Conservation (phyloP, 2,888 invertebrate genomes). For the Glaucopsyche alexis region DNA sequence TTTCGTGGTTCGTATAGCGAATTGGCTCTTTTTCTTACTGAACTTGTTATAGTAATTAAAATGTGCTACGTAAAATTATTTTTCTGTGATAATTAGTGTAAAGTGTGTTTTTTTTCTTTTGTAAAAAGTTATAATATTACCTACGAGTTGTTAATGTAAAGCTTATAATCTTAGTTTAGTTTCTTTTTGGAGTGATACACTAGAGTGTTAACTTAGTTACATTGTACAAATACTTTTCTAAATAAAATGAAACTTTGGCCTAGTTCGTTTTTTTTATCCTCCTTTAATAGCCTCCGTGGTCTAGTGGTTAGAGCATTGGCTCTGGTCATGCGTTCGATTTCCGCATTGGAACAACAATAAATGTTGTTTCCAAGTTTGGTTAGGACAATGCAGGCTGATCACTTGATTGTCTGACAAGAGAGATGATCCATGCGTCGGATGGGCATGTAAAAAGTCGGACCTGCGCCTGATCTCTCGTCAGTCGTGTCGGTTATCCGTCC, state of each 20-base stretch:
- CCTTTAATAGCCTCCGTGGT: too few relatives aligned
- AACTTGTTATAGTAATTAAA: background rate
- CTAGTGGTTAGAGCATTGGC: too few relatives aligned
- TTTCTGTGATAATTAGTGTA: constrained; percentile 79
- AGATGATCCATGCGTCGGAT: too few relatives aligned
- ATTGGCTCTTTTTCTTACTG: background rate
- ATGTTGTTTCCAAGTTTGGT: too few relatives aligned
- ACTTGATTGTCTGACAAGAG: too few relatives aligned
- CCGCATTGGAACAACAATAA: too few relatives aligned
- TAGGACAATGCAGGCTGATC: too few relatives aligned
- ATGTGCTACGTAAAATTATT: constrained; percentile 60
- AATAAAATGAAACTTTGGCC: constrained; percentile 78
- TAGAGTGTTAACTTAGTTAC: constrained; percentile 54
- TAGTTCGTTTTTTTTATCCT: constrained; percentile 59
- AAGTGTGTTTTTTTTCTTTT: constrained; percentile 56
- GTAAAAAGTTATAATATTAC: constrained; percentile 57
- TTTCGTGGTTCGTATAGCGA: background rate
- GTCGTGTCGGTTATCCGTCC: too few relatives aligned
- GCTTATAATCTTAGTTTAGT: constrained; percentile 62
- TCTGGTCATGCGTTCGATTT: too few relatives aligned
- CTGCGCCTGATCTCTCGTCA: too few relatives aligned
- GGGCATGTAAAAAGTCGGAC: too few relatives aligned
- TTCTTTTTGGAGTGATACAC: constrained; percentile 55
- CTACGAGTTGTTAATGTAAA: constrained; percentile 57
- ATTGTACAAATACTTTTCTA: constrained; percentile 78